Evolutionary conservation across 2,888 invertebrate species (phyloP), one percentile per base, ranked within the genome.

Genomic region (Nysson spinosus): DNA sequence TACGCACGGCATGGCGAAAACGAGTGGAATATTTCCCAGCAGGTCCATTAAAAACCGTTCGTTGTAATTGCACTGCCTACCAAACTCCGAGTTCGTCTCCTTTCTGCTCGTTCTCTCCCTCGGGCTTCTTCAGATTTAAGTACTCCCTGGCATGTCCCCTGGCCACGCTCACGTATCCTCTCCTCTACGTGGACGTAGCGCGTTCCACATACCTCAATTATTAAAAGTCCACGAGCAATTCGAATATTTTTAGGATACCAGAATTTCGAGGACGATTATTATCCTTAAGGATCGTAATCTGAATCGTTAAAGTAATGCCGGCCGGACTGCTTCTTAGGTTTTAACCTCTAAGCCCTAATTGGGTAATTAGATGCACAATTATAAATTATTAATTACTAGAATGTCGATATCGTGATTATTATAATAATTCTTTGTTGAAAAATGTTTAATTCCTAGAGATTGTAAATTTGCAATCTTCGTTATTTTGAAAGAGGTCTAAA

Each of bases 11-110:
- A 74, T 75, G 74, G 75, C 75, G 75, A 77, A 80, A 82, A 81
- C 79, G 76, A 71, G 69, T 69, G 78, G 81, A 77, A 82, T 82
- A 82, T 80, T 82, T 84, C 73, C 73, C 70, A 71, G 65, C 60
- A 56, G 69, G 75, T 80, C 76, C 79, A 82, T 83, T 81, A 80
- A 79, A 77, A 80, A 72, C 71, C 72, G 71, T 69, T 77, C 68
- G 69, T 77, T 81, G 79, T 83, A 81, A 82, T 81, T 82, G 79
- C 75, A 51, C 61, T 63, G 55, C 55, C 62, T 55, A 62, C 72
- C 56, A 50, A 42, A 63, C 56, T 65, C 68, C 72, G 67, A 76
- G 72, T 76, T 71, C 60, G 66, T 65, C 68, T 35, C 67, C 58
- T 64, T 64, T n/a, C n/a, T n/a, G n/a, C 61, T 66, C 51, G 50